phyloP scores from a whole-genome alignment of 2,797 vertebrate genomes.

The Anabas testudineus region DNA sequence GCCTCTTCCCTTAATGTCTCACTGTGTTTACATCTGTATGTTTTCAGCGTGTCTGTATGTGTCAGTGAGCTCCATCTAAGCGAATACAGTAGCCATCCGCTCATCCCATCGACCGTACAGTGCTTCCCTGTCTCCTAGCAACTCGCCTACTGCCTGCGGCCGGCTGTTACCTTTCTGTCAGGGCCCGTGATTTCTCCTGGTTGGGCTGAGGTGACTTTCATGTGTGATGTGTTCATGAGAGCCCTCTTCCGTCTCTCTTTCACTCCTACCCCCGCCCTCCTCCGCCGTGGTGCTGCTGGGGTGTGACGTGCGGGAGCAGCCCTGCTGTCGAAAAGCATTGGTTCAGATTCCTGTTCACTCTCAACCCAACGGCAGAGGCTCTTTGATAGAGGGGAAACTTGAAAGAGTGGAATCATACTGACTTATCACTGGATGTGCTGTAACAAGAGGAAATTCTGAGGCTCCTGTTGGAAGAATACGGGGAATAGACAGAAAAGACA shows the following conservation, averaged over 20 bases:
- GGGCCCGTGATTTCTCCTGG: constrained; percentile 73
- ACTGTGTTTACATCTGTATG: constrained; percentile 50
- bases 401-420: constrained; percentile 78
- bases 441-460: constrained; percentile 74
- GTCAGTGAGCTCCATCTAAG: constrained; percentile 68
- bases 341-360: constrained; percentile 76
- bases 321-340: constrained; percentile 79
- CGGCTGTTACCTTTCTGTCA: constrained; percentile 80
- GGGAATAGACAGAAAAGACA: constrained; percentile 24
- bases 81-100: constrained; percentile 56
- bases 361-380: constrained; percentile 71
- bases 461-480: constrained; percentile 56
- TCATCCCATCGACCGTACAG: constrained; percentile 60
- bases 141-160: constrained; percentile 72
- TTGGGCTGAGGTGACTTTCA: constrained; percentile 80
- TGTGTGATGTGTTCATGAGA: constrained; percentile 77
- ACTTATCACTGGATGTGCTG: constrained; percentile 79
- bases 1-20: constrained; percentile 34
- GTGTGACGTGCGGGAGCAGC: constrained; percentile 69
- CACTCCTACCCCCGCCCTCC: constrained; percentile 12
- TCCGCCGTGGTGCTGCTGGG: constrained; percentile 64
- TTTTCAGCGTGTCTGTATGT: constrained; percentile 64
- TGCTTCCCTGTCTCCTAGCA: constrained; percentile 80
- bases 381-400: constrained; percentile 78
- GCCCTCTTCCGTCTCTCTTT: constrained; percentile 37